phyloP scores from a whole-genome alignment of 2,113 vertebrate species.

The Strix aluco region DNA sequence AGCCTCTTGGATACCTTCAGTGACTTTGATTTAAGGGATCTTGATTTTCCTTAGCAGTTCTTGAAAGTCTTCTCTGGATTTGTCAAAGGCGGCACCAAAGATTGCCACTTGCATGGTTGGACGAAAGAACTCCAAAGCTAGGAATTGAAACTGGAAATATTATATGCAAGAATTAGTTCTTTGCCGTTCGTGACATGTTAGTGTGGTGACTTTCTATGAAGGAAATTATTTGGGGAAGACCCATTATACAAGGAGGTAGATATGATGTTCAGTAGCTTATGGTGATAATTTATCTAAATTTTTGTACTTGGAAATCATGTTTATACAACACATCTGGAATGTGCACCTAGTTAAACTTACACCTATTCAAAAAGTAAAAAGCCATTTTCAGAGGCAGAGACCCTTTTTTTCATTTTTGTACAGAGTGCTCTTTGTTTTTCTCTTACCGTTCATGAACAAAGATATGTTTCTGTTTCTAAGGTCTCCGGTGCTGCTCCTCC shows the following conservation, averaged over 20 bases:
- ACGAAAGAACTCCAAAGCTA: background rate
- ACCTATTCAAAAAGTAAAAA: background rate
- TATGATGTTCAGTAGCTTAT: background rate
- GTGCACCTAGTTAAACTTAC: background rate
- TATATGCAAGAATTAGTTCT: background rate
- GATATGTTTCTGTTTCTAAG: constrained; percentile 74
- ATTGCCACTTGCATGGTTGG: background rate
- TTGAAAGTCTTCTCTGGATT: background rate
- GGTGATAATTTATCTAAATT: background rate
- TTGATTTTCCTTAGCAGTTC: background rate
- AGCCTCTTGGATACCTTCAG: background rate
- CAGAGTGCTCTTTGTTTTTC: background rate
- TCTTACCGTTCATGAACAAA: background rate
- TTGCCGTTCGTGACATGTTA: background rate
- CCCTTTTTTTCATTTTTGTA: background rate
- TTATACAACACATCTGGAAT: background rate
- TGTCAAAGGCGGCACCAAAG: background rate
- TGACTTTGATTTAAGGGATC: background rate
- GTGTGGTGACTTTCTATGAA: background rate
- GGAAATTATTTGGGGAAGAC: background rate
- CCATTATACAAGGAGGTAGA: background rate
- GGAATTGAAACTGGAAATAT: background rate
- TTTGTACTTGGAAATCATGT: background rate
- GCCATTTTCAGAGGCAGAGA: background rate
- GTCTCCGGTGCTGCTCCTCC: constrained; percentile 96